Conservation (phyloP, 2,888 invertebrate species). For the Nasonovia ribisnigri region DNA sequence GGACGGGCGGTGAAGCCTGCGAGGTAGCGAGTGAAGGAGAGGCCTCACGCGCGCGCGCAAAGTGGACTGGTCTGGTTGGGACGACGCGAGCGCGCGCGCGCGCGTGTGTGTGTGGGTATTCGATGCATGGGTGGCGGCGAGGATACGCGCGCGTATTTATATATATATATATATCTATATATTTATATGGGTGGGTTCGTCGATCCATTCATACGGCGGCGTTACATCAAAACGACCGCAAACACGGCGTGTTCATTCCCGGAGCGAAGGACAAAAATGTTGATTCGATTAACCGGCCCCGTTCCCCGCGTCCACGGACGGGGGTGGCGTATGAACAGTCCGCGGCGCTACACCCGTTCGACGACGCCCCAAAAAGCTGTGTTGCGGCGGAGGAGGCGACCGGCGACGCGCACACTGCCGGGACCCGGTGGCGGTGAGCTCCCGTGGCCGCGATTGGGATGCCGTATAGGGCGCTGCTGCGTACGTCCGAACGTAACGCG, state of each 20-base stretch:
- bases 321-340: neutral
- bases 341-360: neutral
- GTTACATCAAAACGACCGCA: conserved; percentile 57
- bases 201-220: conserved; percentile 56
- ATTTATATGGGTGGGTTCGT: conserved; percentile 21
- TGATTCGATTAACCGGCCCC: conserved; percentile 62
- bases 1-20: neutral
- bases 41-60: neutral
- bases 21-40: too few relatives aligned
- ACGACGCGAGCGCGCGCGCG: neutral
- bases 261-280: conserved; percentile 60
- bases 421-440: neutral
- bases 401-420: conserved; percentile 13
- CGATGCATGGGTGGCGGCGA: neutral
- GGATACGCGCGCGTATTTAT: neutral
- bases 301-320: neutral
- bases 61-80: neutral
- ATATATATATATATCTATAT: neutral
- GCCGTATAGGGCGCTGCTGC: neutral
- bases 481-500: conserved; percentile 46
- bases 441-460: neutral
- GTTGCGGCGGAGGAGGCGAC: neutral
- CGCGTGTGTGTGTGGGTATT: neutral
- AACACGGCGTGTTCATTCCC: conserved; percentile 55
- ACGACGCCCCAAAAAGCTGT: conserved; percentile 30